Percentiles rank a stretch among this genome's conserved stretches.
phyloP scores from a whole-genome alignment of 2,888 invertebrate genomes.

The Ischnus inquisitorius region DNA sequence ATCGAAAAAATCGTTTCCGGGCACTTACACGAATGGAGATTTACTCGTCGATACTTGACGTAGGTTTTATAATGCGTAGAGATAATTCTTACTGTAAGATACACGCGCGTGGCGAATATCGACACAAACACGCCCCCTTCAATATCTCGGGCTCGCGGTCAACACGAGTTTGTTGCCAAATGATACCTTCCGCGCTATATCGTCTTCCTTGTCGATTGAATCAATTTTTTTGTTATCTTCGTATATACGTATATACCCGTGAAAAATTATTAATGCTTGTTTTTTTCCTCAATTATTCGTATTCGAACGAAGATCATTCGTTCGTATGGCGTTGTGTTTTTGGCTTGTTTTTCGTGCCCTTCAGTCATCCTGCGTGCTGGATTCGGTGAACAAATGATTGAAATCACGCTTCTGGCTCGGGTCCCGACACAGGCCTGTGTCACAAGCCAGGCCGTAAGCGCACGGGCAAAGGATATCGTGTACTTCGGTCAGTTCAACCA shows the following conservation, averaged over 20 bases:
- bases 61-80: background rate
- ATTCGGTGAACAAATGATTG: slow-evolving; percentile 60
- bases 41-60: background rate
- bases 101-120: background rate
- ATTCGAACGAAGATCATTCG: slow-evolving; percentile 18
- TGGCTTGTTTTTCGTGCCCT: background rate
- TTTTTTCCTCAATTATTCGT: background rate
- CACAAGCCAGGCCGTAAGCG: slow-evolving; percentile 71
- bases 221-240: background rate
- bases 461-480: slow-evolving; percentile 77
- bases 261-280: background rate
- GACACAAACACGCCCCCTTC: background rate
- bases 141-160: background rate
- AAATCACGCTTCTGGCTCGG: slow-evolving; percentile 62
- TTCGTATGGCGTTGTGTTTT: background rate
- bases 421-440: slow-evolving; percentile 70
- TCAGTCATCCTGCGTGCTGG: slow-evolving; percentile 59
- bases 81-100: background rate
- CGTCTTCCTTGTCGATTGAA: background rate
- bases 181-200: background rate
- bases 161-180: background rate
- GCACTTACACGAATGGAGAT: background rate
- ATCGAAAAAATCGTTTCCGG: background rate
- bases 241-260: background rate
- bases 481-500: slow-evolving; percentile 72